Conservation (phyloP, 1,140 invertebrate genomes). For the Euwallacea similis region DNA sequence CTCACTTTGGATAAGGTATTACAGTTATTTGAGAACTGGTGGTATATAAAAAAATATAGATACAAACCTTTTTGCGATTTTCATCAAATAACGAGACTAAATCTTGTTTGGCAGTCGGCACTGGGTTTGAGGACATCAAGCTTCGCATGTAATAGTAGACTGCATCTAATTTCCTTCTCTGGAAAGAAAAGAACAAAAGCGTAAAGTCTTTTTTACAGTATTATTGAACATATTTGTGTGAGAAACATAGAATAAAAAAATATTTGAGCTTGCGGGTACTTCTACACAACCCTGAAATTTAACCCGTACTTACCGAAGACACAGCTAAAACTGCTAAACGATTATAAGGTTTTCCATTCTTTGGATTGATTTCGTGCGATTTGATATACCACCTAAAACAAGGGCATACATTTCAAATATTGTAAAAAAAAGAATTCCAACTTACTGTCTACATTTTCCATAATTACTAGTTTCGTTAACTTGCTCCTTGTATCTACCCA, state of each 20-base stretch:
- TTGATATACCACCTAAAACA: slow-evolving; percentile 81
- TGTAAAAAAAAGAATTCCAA: slow-evolving; percentile 25
- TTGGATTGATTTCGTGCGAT: slow-evolving; percentile 90
- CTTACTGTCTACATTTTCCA: slow-evolving; percentile 77
- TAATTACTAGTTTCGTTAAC: slow-evolving; percentile 82
- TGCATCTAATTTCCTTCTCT: slow-evolving; percentile 93
- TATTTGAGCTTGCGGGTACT: no score
- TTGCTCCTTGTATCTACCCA: slow-evolving; percentile 86
- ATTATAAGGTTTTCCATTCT: slow-evolving; percentile 93
- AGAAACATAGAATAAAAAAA: no score
- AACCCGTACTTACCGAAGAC: slow-evolving; percentile 71
- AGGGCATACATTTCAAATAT: no score
- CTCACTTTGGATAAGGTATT: no score
- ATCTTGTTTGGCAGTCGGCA: slow-evolving; percentile 85
- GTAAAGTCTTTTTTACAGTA: not conserved
- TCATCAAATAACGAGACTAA: slow-evolving; percentile 89
- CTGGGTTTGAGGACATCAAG: slow-evolving; percentile 90
- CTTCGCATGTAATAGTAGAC: slow-evolving; percentile 96
- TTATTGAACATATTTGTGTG: no score
- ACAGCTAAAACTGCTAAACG: slow-evolving; percentile 91
- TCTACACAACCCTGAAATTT: not conserved
- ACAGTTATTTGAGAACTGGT: no score
- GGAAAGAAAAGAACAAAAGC: slow-evolving; percentile 43
- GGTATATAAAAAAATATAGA: no score
- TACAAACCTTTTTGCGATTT: slow-evolving; percentile 82